Percentiles rank a stretch among this genome's conserved stretches.
Conservation (phyloP, 2,888 invertebrate genomes). For the Lochmaea capreae region DNA sequence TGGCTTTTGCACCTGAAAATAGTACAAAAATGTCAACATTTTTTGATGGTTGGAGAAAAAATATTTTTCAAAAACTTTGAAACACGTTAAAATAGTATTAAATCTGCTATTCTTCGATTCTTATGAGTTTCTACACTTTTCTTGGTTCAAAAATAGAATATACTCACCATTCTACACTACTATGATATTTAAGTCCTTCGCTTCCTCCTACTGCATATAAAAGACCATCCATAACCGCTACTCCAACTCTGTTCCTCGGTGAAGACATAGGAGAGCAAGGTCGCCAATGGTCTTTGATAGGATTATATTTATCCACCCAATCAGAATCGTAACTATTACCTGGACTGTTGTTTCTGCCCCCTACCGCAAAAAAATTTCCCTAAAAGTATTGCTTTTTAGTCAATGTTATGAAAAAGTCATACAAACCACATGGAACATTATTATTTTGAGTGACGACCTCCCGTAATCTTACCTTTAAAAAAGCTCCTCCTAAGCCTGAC, state of each 20-base stretch:
- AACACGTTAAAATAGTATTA: too few species aligned
- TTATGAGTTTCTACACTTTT: too few species aligned
- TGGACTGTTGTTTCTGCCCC: constrained; percentile 91
- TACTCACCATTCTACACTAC: constrained; percentile 86
- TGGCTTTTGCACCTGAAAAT: too few species aligned
- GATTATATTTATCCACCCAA: constrained; percentile 91
- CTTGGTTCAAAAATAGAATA: too few species aligned
- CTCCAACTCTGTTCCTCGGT: constrained; percentile 89
- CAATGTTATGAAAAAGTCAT: neutral
- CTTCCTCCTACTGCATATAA: constrained; percentile 94
- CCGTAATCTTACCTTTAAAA: constrained; percentile 73
- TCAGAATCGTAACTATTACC: constrained; percentile 89
- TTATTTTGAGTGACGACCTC: too few species aligned
- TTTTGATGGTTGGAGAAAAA: too few species aligned
- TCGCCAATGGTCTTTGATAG: constrained; percentile 86
- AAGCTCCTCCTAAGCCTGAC: constrained; percentile 88
- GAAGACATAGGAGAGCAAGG: constrained; percentile 89
- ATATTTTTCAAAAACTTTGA: too few species aligned
- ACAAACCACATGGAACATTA: too few species aligned
- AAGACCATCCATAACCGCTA: constrained; percentile 93
- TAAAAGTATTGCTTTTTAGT: constrained; percentile 54
- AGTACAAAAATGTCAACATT: too few species aligned
- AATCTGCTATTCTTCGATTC: too few species aligned
- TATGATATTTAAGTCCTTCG: constrained; percentile 86
- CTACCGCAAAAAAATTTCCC: constrained; percentile 92